These are phyloP conservation scores for Mormyrus proboscirostris DNA, from an alignment of 2,797 vertebrate genomes.

Conservation along the genomic window DNA sequence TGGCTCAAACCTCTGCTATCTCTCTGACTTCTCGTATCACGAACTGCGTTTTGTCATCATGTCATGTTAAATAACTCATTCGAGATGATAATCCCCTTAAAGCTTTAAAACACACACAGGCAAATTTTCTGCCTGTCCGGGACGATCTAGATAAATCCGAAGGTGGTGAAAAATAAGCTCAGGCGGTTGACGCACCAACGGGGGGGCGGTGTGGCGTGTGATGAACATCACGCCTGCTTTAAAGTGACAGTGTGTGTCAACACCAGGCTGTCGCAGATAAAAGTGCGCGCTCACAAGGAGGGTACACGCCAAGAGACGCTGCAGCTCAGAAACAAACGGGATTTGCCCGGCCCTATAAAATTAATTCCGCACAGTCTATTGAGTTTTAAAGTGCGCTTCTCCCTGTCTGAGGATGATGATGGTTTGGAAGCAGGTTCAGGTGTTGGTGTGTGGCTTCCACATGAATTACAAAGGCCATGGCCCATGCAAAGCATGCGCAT, in stretches of 20 bases:
- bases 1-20: neutral
- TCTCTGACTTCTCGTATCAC: neutral
- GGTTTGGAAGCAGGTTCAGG: neutral
- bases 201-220: neutral
- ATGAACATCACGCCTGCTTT: neutral
- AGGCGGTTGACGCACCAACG: neutral
- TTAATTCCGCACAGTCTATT: neutral
- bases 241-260: constrained; percentile 10
- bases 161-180: neutral
- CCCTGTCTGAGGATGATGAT: neutral
- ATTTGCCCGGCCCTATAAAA: constrained; percentile 3
- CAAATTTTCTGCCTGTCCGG: neutral
- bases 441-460: neutral
- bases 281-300: neutral
- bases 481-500: neutral
- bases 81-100: constrained; percentile 1
- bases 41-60: neutral
- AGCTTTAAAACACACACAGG: neutral
- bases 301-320: neutral
- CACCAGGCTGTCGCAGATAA: neutral
- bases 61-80: constrained; percentile 4
- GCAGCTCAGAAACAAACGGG: neutral
- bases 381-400: neutral
- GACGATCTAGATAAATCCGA: neutral
- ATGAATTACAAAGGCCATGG: neutral